Conservation (phyloP, 2,113 vertebrate genomes). For the Casuarius casuarius region DNA sequence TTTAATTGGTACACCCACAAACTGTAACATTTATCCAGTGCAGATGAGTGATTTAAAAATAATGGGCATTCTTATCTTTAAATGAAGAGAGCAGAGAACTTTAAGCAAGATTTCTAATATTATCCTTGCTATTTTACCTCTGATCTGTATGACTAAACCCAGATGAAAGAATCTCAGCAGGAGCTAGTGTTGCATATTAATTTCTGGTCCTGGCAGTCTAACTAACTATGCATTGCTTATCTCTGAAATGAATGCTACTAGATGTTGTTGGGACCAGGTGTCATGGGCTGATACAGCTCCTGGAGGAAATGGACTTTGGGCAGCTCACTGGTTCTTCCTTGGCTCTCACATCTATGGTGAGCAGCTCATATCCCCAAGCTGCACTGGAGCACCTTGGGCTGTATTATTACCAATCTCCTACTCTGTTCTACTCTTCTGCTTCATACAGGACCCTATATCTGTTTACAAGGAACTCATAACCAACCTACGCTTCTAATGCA, state of each 20-base stretch:
- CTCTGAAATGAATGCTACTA: not conserved
- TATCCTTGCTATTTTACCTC: not conserved
- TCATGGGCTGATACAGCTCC: not conserved
- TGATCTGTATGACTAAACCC: not conserved
- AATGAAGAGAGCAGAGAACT: constrained; percentile 36
- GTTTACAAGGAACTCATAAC: not conserved
- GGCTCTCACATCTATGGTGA: not conserved
- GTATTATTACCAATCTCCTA: not conserved
- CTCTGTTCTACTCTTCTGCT: not conserved
- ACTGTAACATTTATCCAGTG: constrained; percentile 37
- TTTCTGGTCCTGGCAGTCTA: not conserved
- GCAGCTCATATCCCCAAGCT: fast-evolving
- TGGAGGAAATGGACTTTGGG: not conserved
- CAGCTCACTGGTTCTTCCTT: not conserved
- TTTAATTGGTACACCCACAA: constrained; percentile 62
- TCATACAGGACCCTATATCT: fast-evolving
- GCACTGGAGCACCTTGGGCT: not conserved
- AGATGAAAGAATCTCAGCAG: not conserved
- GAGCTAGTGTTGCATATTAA: not conserved
- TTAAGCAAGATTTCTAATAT: constrained; percentile 39
- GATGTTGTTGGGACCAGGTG: not conserved
- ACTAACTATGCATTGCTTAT: not conserved
- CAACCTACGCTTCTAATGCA: not conserved
- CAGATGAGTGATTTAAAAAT: constrained; percentile 59
- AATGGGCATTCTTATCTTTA: constrained; percentile 58